Conservation (phyloP, 2,113 vertebrate genomes). For the Sphyrna mokarran region DNA sequence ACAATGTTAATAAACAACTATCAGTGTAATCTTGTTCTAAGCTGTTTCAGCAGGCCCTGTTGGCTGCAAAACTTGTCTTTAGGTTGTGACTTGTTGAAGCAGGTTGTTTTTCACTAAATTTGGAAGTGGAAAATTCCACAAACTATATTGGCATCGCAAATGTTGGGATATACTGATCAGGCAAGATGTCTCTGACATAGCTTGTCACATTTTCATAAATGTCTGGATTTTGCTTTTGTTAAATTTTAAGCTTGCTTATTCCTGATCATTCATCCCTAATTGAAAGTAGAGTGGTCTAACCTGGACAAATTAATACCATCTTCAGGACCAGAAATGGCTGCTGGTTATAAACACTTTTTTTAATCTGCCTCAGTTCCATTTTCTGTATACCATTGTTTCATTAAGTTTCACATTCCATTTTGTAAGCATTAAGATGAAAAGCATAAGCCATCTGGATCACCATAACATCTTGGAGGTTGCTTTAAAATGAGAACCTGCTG, state of each 20-base stretch:
- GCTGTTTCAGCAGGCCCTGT: background rate
- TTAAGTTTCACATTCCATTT: background rate
- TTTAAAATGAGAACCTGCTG: background rate
- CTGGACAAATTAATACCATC: background rate
- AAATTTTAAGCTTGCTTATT: background rate
- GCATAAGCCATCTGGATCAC: background rate
- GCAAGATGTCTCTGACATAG: background rate
- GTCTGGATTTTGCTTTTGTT: background rate
- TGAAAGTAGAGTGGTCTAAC: background rate
- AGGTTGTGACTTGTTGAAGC: background rate
- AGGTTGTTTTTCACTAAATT: background rate
- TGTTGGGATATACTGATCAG: background rate
- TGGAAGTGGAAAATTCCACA: background rate
- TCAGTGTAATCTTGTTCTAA: conserved; percentile 7
- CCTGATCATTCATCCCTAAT: background rate
- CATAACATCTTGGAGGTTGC: background rate
- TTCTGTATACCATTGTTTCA: background rate
- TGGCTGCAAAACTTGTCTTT: background rate
- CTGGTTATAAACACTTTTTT: background rate
- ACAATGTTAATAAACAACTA: background rate
- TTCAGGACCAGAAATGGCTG: background rate
- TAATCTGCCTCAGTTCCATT: too few relatives aligned
- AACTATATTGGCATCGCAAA: background rate
- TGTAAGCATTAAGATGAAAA: background rate
- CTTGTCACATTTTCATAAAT: background rate